Conservation (phyloP, 2,113 vertebrate genomes). For the Alligator mississippiensis region DNA sequence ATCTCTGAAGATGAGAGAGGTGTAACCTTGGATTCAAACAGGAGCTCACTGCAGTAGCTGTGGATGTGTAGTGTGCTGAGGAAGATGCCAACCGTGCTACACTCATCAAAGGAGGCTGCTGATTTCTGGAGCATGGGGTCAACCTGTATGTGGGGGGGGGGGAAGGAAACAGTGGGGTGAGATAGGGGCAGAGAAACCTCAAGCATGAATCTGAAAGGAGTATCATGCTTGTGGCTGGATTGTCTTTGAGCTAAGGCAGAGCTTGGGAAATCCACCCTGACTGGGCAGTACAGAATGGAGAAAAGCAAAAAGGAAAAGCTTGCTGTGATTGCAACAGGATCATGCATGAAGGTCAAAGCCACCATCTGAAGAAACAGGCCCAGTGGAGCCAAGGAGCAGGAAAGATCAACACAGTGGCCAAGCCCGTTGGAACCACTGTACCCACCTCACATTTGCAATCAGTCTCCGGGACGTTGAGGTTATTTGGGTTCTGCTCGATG, state of each 20-base stretch:
- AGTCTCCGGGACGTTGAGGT: conserved; percentile 83
- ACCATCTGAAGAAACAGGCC: background rate
- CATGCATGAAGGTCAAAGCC: background rate
- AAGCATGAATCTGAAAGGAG: background rate
- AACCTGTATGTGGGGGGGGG: background rate
- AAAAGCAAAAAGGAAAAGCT: background rate
- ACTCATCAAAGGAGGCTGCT: conserved; percentile 90
- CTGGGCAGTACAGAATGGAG: background rate
- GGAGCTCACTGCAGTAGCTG: conserved; percentile 85
- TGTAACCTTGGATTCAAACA: conserved; percentile 85
- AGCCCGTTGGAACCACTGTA: background rate
- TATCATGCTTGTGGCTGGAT: too few relatives aligned
- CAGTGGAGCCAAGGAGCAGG: background rate
- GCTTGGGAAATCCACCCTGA: background rate
- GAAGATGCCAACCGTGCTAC: conserved; percentile 89
- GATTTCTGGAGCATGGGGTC: conserved; percentile 91
- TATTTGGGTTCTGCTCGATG: conserved; percentile 89
- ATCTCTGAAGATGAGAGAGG: conserved; percentile 79
- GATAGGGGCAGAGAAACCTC: background rate
- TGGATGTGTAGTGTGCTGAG: conserved; percentile 87
- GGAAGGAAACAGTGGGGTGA: background rate
- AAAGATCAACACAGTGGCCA: background rate
- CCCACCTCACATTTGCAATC: conserved; percentile 88
- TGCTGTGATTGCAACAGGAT: background rate
- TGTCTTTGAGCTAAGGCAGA: background rate